A percentile compares a stretch with the other conserved stretches of the same genome.
Conservation (phyloP, 2,888 invertebrate genomes). For the Coecobrya sp. region DNA sequence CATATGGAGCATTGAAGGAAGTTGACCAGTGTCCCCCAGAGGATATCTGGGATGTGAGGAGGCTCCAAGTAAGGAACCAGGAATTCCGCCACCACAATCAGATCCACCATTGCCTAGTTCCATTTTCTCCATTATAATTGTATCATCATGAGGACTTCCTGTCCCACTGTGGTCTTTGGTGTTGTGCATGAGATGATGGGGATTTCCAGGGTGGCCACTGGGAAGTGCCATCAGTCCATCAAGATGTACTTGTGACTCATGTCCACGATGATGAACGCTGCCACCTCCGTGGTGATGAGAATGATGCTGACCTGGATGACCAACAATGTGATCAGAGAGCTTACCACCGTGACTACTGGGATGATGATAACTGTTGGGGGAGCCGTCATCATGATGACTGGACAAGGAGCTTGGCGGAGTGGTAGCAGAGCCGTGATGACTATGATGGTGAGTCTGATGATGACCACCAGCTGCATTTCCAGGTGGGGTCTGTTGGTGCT, state of each 20-base stretch:
- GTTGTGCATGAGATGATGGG: slow-evolving; percentile 82
- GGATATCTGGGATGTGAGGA: slow-evolving; percentile 73
- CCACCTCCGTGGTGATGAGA: slow-evolving; percentile 82
- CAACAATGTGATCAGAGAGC: slow-evolving; percentile 72
- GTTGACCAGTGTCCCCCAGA: slow-evolving; percentile 82
- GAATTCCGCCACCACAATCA: slow-evolving; percentile 80
- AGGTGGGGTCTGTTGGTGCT: slow-evolving; percentile 84
- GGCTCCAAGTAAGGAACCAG: slow-evolving; percentile 62
- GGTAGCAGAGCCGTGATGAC: slow-evolving; percentile 81
- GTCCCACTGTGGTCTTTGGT: slow-evolving; percentile 80
- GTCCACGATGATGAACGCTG: slow-evolving; percentile 57
- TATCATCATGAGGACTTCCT: slow-evolving; percentile 82
- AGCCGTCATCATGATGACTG: slow-evolving; percentile 82
- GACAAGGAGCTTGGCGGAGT: slow-evolving; percentile 81
- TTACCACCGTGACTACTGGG: slow-evolving; percentile 79
- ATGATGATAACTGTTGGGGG: slow-evolving; percentile 83
- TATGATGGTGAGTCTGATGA: slow-evolving; percentile 84
- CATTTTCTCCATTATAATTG: slow-evolving; percentile 85
- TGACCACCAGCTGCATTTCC: slow-evolving; percentile 70
- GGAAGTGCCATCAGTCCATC: slow-evolving; percentile 75
- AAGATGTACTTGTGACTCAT: slow-evolving; percentile 68
- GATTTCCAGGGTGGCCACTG: slow-evolving; percentile 71
- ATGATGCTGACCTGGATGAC: slow-evolving; percentile 70
- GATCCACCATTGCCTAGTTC: slow-evolving; percentile 83
- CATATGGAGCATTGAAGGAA: slow-evolving; percentile 83